These are phyloP conservation scores for Oplegnathus fasciatus DNA, from an alignment of 2,113 vertebrate genomes.

Conservation along the genomic window DNA sequence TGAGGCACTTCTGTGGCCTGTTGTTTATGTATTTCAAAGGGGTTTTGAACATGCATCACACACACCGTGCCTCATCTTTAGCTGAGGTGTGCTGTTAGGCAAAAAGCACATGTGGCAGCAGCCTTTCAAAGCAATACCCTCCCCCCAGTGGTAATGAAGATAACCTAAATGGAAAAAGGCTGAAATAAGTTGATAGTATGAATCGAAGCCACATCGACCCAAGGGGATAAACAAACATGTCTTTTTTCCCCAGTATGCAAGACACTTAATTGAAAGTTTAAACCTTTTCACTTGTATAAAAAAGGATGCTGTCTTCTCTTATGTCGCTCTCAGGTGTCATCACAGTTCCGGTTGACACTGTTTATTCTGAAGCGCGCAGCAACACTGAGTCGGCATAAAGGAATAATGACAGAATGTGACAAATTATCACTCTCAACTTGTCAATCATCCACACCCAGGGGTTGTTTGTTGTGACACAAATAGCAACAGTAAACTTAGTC, in stretches of 20 bases:
- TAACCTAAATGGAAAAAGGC: slow-evolving; percentile 5
- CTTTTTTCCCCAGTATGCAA: neutral
- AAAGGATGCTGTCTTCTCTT: slow-evolving; percentile 34
- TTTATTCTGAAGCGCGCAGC: too few relatives aligned
- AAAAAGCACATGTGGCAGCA: slow-evolving; percentile 2
- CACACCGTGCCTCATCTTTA: neutral
- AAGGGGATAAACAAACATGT: slow-evolving; percentile 23
- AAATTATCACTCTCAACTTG: slow-evolving; percentile 72
- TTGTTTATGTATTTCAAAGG: slow-evolving; percentile 47
- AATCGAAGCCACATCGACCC: neutral
- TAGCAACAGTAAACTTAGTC: slow-evolving; percentile 68
- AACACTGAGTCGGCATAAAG: slow-evolving; percentile 50
- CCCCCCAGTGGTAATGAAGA: neutral
- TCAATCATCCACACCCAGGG: slow-evolving; percentile 74
- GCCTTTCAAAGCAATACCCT: slow-evolving; percentile 17
- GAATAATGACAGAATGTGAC: slow-evolving; percentile 71
- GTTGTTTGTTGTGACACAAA: slow-evolving; percentile 77
- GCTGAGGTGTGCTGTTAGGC: neutral
- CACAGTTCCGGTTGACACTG: slow-evolving; percentile 31
- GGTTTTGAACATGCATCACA: neutral
- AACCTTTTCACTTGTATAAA: slow-evolving; percentile 25
- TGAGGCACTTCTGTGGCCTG: slow-evolving; percentile 1
- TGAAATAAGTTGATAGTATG: neutral
- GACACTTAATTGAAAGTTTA: slow-evolving; percentile 55
- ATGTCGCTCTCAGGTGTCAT: slow-evolving; percentile 64